These are phyloP conservation scores for Drosophila lacteicornis DNA, from an alignment of 1,140 invertebrate species.

Conservation along the genomic window DNA sequence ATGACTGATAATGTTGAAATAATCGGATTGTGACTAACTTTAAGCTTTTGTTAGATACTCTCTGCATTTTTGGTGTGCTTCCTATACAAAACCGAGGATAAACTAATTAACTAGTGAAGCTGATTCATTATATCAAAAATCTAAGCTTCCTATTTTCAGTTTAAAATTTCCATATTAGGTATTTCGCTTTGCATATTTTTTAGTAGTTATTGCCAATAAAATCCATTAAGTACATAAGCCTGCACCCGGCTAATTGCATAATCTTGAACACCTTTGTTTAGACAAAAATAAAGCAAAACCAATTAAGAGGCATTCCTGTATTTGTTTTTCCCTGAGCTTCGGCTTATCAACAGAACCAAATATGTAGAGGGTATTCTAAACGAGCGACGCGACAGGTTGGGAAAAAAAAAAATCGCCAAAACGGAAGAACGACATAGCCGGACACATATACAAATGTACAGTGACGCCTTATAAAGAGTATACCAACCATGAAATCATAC, in stretches of 20 bases:
- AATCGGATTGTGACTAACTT: conserved; percentile 12
- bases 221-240: background rate
- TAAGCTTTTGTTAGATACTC: conserved; percentile 9
- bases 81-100: background rate
- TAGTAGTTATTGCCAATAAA: background rate
- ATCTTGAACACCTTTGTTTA: conserved; percentile 10
- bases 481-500: conserved; percentile 7
- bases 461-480: conserved; percentile 1
- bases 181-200: background rate
- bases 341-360: conserved; percentile 15
- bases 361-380: conserved; percentile 12
- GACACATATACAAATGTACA: conserved; percentile 2
- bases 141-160: too few relatives aligned
- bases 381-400: conserved; percentile 21
- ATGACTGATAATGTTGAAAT: conserved; percentile 31
- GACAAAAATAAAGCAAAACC: conserved; percentile 20
- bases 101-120: background rate
- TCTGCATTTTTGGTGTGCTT: background rate
- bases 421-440: conserved; percentile 14
- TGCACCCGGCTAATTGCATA: conserved; percentile 6
- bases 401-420: conserved; percentile 12
- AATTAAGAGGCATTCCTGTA: conserved; percentile 22
- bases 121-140: too few relatives aligned
- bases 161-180: background rate
- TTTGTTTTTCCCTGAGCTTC: conserved; percentile 6